phyloP scores from a whole-genome alignment of 1,140 invertebrate species.

The Hyphantria cunea region DNA sequence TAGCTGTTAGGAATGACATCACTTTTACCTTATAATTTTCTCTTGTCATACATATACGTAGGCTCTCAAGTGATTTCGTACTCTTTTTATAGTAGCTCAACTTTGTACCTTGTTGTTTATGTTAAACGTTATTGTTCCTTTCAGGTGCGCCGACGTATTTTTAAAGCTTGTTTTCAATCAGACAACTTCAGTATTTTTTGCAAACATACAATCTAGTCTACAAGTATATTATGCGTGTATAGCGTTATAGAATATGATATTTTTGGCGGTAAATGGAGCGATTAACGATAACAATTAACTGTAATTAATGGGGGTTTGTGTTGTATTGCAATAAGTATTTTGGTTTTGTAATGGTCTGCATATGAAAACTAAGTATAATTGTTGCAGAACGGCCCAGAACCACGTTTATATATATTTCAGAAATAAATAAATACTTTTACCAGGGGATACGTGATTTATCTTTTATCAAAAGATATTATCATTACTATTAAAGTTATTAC shows the following conservation, averaged over 20 bases:
- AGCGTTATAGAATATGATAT: constrained; percentile 3
- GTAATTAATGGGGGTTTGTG: constrained; percentile 12
- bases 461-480: too few relatives aligned
- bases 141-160: constrained; percentile 18
- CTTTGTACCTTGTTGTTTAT: constrained; percentile 5
- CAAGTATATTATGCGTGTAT: not conserved
- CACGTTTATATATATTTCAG: too few relatives aligned
- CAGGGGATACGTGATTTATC: too few relatives aligned
- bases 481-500: too few relatives aligned
- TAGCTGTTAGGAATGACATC: constrained; percentile 43
- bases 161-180: constrained; percentile 10
- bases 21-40: constrained; percentile 42
- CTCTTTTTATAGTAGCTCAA: constrained; percentile 19
- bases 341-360: too few relatives aligned
- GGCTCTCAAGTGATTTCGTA: constrained; percentile 23
- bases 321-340: not conserved
- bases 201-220: constrained; percentile 18
- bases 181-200: constrained; percentile 9
- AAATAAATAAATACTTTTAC: too few relatives aligned
- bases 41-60: constrained; percentile 18
- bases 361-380: too few relatives aligned
- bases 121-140: constrained; percentile 16
- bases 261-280: constrained; percentile 5
- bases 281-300: constrained; percentile 22
- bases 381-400: too few relatives aligned